Percentiles rank a stretch among this genome's conserved stretches.
Conservation (phyloP, 2,113 vertebrate genomes). For the Alouatta palliata region DNA sequence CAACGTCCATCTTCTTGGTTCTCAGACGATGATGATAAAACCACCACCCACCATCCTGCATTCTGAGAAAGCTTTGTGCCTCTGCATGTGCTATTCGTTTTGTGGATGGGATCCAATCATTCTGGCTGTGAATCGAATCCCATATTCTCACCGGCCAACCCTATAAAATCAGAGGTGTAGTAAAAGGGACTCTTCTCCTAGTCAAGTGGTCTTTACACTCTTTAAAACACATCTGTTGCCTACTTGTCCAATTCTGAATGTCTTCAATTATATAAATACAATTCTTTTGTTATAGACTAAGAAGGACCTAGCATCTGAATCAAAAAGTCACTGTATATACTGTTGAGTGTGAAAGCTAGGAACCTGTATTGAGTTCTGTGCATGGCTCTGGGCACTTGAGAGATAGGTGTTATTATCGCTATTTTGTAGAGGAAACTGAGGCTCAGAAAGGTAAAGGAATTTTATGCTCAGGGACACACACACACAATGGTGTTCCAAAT, state of each 20-base stretch:
- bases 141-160: background rate
- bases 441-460: background rate
- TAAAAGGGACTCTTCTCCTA: background rate
- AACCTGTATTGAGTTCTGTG: background rate
- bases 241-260: accelerated
- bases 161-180: background rate
- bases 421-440: background rate
- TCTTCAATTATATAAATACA: background rate
- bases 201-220: accelerated
- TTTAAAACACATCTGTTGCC: background rate
- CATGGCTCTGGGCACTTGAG: background rate
- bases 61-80: background rate
- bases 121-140: background rate
- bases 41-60: accelerated
- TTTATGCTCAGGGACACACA: background rate
- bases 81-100: background rate
- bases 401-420: background rate
- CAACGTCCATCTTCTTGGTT: background rate
- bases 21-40: accelerated
- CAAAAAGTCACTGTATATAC: background rate
- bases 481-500: no score
- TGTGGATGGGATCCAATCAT: background rate
- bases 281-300: background rate
- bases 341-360: background rate
- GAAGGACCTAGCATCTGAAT: background rate